A percentile compares a stretch with the other conserved stretches of the same genome.
Conservation (phyloP, 2,113 vertebrate species). For the Rhea pennata region DNA sequence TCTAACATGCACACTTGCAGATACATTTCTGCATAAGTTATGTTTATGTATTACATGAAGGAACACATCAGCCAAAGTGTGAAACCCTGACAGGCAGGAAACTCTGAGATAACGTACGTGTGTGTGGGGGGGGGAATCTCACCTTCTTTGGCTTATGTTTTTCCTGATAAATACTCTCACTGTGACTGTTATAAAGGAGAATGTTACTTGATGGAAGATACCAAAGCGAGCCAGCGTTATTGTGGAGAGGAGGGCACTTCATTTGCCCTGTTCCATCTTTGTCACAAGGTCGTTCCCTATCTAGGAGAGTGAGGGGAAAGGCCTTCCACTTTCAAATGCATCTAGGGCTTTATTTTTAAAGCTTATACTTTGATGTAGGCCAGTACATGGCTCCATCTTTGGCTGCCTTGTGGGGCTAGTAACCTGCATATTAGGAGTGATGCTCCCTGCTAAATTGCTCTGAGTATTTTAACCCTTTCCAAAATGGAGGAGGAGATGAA, state of each 20-base stretch:
- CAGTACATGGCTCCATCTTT: background rate
- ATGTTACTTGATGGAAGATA: slow-evolving; percentile 54
- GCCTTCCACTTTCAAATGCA: background rate
- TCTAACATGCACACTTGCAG: background rate
- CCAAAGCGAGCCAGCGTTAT: slow-evolving; percentile 61
- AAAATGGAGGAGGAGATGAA: background rate
- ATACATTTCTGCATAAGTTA: slow-evolving; percentile 26
- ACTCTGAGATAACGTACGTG: slow-evolving; percentile 31
- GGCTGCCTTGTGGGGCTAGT: background rate
- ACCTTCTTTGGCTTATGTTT: slow-evolving; percentile 58
- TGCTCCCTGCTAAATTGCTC: background rate
- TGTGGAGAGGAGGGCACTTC: background rate
- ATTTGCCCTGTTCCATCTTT: slow-evolving; percentile 34
- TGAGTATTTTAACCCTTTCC: background rate
- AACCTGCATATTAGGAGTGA: background rate
- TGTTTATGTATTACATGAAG: slow-evolving; percentile 41
- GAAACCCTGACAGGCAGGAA: slow-evolving; percentile 57
- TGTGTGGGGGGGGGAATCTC: background rate
- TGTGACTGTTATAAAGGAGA: slow-evolving; percentile 50
- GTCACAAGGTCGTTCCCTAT: background rate
- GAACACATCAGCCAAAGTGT: slow-evolving; percentile 40
- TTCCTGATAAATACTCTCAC: slow-evolving; percentile 72
- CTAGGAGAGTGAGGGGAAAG: background rate
- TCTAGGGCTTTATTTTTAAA: background rate
- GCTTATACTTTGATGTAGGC: background rate